A percentile compares a stretch with the other conserved stretches of the same genome.
Evolutionary conservation across 2,113 vertebrate genomes (phyloP).

Genomic region (Pagrus major): DNA sequence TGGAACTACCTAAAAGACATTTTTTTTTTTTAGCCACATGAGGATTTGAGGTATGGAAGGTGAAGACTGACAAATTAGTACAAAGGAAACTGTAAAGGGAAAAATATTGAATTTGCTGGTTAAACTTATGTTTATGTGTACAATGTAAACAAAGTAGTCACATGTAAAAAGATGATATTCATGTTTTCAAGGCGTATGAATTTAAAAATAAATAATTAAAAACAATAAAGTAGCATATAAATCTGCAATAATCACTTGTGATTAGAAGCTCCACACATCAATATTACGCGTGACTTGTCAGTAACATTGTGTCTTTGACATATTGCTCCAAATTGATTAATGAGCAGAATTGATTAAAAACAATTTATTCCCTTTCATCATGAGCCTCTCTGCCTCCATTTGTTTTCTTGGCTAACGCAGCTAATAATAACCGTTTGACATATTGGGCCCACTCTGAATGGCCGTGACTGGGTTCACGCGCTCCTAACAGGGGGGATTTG

Average conservation of each 20-base stretch:
- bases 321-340: conserved; percentile 74
- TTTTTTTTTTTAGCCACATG: conserved; percentile 10
- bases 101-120: neutral
- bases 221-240: neutral
- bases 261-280: neutral
- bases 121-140: neutral
- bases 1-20: conserved; percentile 36
- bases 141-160: neutral
- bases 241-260: neutral
- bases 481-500: conserved; percentile 72
- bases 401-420: conserved; percentile 76
- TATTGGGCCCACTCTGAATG: conserved; percentile 76
- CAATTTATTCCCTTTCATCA: conserved; percentile 75
- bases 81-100: neutral
- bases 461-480: conserved; percentile 76
- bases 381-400: conserved; percentile 73
- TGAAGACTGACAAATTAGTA: neutral
- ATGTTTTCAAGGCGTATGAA: neutral
- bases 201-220: neutral
- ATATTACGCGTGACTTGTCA: conserved; percentile 25
- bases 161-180: neutral
- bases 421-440: conserved; percentile 84
- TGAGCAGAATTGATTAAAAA: conserved; percentile 72
- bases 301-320: conserved; percentile 50
- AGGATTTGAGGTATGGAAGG: conserved; percentile 20